Percentiles rank a stretch among this genome's conserved stretches.
Evolutionary conservation across 1,140 invertebrate genomes (phyloP).

Genomic region (Temnothorax longispinosus): DNA sequence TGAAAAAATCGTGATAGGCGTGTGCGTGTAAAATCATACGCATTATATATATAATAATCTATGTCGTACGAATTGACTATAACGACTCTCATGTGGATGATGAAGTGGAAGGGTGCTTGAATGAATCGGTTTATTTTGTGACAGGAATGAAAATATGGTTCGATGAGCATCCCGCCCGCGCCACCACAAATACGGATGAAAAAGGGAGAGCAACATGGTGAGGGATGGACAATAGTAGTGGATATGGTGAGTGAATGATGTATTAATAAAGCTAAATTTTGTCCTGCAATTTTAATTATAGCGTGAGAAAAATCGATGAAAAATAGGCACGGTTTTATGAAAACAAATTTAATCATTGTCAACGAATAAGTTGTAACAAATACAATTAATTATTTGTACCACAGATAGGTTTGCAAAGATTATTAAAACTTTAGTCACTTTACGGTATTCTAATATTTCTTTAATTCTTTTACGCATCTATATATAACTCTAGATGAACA

Average conservation of each 20-base stretch:
- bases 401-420: background rate
- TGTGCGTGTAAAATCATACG: background rate
- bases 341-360: background rate
- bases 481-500: background rate
- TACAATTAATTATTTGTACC: background rate
- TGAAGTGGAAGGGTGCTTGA: slow-evolving; percentile 6
- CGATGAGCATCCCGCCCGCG: slow-evolving; percentile 30
- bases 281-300: background rate
- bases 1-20: background rate
- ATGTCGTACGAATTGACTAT: slow-evolving; percentile 31
- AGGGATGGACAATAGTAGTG: background rate
- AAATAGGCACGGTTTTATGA: background rate
- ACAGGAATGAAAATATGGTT: slow-evolving; percentile 51
- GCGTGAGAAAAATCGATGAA: background rate
- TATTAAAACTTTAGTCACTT: background rate
- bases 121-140: slow-evolving; percentile 52
- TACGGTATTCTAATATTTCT: background rate
- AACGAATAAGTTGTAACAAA: background rate
- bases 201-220: background rate
- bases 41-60: slow-evolving; percentile 6
- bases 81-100: background rate
- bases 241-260: slow-evolving; percentile 23
- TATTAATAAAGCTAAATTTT: slow-evolving; percentile 18
- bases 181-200: background rate
- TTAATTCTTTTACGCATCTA: background rate